Base-by-base conservation (phyloP, 2,888 invertebrate genomes). In the Cryptus armator region DNA sequence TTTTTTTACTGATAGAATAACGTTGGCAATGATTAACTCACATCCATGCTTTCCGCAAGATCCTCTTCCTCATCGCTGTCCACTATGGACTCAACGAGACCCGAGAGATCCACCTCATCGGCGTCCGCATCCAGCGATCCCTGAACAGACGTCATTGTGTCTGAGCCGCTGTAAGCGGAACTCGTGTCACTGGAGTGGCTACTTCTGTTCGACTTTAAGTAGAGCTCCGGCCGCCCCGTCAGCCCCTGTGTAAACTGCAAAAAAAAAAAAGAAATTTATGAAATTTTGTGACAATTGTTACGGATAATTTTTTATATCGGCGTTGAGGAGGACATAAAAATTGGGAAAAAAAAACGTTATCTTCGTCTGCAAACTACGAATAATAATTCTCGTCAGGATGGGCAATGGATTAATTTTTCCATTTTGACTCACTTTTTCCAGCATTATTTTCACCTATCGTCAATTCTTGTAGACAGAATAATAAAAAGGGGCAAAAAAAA, bases 11-110 rank as follows among this genome's bases (percentile, higher is more conserved):
- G 7, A 37, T 51, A 51, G 9, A 1, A 6, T 32, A 14, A n/a
- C 2, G 2, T 24, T 76, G 5, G 12, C n/a, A 14, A 12, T 72
- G n/a, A 68, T n/a, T n/a, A 46, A 94, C 95, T 95, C 94, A 96
- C 96, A 93, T 98, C 98, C 96, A 97, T 97, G 94, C 97, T 97
- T 93, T 98, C 98, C 66, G 97, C 97, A 88, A 98, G 95, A 94
- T 99, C 99, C 92, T 98, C 98, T 92, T 99, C 98, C 93, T 99
- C 99, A 94, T 99, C 99, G 62, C 98, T 98, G 94, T 99, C 99
- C 7, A 99, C 99, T 89, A 98, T 97, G 88, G 98, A 98, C 94
- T 99, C 99, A 1, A 98, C 97, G 86, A 99, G 96, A 67, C 99
- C 99, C 62, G 98, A 97, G 83, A 99, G 96, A 94, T 99, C 99